Evolutionary conservation across 2,113 vertebrate genomes (phyloP), one percentile per base, ranked within the genome.

Genomic region (Trichechus manatus): DNA sequence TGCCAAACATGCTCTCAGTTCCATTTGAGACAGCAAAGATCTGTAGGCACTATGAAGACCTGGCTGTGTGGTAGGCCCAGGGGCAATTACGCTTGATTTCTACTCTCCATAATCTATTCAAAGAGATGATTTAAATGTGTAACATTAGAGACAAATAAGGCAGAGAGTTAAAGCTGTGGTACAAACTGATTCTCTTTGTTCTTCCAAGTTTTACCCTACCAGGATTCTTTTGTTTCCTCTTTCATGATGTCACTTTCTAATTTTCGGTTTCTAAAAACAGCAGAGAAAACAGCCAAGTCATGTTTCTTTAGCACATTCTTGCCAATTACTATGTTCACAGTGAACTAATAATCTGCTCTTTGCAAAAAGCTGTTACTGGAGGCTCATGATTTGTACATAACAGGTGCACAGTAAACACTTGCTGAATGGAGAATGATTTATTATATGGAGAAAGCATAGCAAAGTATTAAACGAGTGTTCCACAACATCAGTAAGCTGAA

Each of bases 41-140:
- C 74, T 75, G 59, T 3, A 59, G n/a, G 78, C 68, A 79, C 39
- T 27, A 17, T 1, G 36, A 94, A 95, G 74, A 31, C 53, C 59
- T 74, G 94, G 50, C 44, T 23, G 50, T 39, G 2, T 27, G 47
- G 66, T 39, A 10, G 44, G n/a, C 86, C 68, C 86, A 56, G 68
- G 83, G 91, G 47, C 53, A 95, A 93, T 83, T 64, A 66, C 36
- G 63, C 36, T 42, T 64, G n/a, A 78, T 53, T 83, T 93, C 63
- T 50, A n/a, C 31, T 90, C 93, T 96, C 78, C 68, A 70, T 64
- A 85, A 66, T 68, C 19, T 61, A 36, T 89, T 83, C 86, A 75
- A 94, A 83, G 39, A 91, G 75, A 15, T 84, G 63, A 79, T 56
- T 81, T 15, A 91, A 87, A 93, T 83, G 31, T 7, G 64, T 3